phyloP scores from a whole-genome alignment of 2,888 invertebrate genomes.

The Selenia dentaria region DNA sequence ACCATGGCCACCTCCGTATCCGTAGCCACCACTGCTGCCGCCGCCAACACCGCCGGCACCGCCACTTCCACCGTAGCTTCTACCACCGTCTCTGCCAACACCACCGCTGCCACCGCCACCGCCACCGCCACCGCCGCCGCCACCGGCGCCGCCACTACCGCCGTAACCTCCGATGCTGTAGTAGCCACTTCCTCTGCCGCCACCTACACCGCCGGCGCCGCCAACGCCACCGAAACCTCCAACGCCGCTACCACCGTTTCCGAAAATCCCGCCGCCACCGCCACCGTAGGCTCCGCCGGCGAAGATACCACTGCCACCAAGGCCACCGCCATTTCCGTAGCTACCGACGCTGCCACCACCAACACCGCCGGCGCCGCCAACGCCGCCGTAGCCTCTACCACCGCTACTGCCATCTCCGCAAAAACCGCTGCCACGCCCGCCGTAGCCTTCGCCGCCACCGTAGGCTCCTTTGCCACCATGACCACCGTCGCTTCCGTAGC shows the following conservation, averaged over 20 bases:
- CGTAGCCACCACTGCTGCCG: too few species aligned
- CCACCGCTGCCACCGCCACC: too few species aligned
- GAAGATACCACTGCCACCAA: constrained; percentile 3
- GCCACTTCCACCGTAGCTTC: too few species aligned
- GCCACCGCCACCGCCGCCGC: too few species aligned
- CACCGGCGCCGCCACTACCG: too few species aligned
- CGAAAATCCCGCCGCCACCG: constrained; percentile 26
- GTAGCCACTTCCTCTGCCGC: neutral
- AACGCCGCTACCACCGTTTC: constrained; percentile 32
- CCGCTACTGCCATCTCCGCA: constrained; percentile 40
- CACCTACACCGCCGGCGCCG: too few species aligned
- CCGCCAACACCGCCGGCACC: too few species aligned
- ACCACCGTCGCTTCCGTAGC: too few species aligned
- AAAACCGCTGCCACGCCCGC: constrained; percentile 22
- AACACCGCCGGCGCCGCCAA: constrained; percentile 39
- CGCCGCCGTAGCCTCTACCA: constrained; percentile 42
- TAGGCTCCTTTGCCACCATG: too few species aligned
- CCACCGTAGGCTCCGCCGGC: constrained; percentile 32
- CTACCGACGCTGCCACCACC: neutral
- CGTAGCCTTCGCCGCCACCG: too few species aligned
- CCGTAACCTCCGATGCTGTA: neutral
- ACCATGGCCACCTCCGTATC: neutral
- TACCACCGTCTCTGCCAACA: too few species aligned
- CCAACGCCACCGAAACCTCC: too few species aligned
- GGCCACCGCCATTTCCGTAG: neutral